Evolutionary conservation across 2,113 vertebrate genomes (phyloP), one percentile per base, ranked within the genome.

Genomic region (Fulica atra): DNA sequence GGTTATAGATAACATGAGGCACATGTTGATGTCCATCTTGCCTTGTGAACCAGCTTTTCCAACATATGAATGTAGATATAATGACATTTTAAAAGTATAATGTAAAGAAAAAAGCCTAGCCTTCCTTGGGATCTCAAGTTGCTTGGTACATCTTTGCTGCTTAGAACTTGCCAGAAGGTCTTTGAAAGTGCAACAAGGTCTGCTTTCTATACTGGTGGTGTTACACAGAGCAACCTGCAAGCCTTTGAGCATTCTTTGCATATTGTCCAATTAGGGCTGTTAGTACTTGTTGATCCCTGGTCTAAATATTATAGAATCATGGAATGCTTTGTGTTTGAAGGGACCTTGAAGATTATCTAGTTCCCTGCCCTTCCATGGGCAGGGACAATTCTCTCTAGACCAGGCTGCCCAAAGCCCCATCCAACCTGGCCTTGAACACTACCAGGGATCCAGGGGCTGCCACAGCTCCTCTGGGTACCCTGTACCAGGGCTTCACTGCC

Each of bases 161-260:
- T 92, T 12, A 0, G 54, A 38, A 50, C 16, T 91, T 81, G 7
- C n/a, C 53, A 15, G 13, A 72, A 74, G 17, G 17, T 63, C 56
- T 61, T 28, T 63, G 40, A 24, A 69, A 36, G 56, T 70, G 33
- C 59, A 40, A 0, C 16, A 33, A 7, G 40, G n/a, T 10, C 63
- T 88, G 24, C 64, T n/a, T 56, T 53, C 18, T 54, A 20, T 44
- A 7, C 29, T 36, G 21, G 28, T 28, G 73, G 23, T 36, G 44
- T 54, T 53, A 0, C 0, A 0, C 7, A 65, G 44, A 48, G 19
- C 24, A 74, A 11, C 42, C 70, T 38, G 19, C 1, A 1, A 51
- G 42, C 53, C 29, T 87, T 64, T 57, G 51, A 42, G 78, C 29
- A 7, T 13, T 10, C 42, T 63, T 59, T 1, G 0, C 35, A 3